phyloP scores from a whole-genome alignment of 64 coral and sea anemone species.

The Stylophora pistillata region DNA sequence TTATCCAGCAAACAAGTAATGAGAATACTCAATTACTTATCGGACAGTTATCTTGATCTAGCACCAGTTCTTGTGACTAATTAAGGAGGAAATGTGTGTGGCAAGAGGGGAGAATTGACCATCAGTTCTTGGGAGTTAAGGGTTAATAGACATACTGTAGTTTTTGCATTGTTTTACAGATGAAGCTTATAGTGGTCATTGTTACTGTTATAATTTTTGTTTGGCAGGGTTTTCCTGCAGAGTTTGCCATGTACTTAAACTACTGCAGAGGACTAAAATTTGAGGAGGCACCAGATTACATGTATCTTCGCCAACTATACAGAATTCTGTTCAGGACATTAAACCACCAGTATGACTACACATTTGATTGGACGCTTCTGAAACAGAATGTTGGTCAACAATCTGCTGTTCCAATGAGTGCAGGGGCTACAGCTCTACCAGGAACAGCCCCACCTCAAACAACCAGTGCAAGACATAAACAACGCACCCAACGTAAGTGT shows the following conservation, averaged over 20 bases:
- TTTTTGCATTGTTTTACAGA: no score
- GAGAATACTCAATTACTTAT: no score
- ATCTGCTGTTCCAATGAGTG: slow-evolving; percentile 66
- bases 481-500: slow-evolving; percentile 81
- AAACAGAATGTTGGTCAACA: slow-evolving; percentile 80
- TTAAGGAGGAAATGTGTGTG: no score
- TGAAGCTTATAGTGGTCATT: neutral
- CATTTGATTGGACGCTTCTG: slow-evolving; percentile 93
- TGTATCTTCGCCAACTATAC: slow-evolving; percentile 96
- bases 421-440: slow-evolving; percentile 60
- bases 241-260: slow-evolving; percentile 99
- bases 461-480: slow-evolving; percentile 71
- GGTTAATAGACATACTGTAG: no score
- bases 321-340: slow-evolving; percentile 96
- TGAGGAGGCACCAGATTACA: slow-evolving; percentile 98
- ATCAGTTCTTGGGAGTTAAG: no score
- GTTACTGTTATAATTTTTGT: neutral
- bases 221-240: slow-evolving; percentile 83
- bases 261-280: slow-evolving; percentile 94
- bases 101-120: no score
- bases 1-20: no score
- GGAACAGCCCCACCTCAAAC: slow-evolving; percentile 68
- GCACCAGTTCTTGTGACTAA: no score
- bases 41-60: no score
- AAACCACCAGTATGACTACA: slow-evolving; percentile 98